Base-by-base conservation (phyloP, 92 coral and sea anemone species). In the Porites rus region DNA sequence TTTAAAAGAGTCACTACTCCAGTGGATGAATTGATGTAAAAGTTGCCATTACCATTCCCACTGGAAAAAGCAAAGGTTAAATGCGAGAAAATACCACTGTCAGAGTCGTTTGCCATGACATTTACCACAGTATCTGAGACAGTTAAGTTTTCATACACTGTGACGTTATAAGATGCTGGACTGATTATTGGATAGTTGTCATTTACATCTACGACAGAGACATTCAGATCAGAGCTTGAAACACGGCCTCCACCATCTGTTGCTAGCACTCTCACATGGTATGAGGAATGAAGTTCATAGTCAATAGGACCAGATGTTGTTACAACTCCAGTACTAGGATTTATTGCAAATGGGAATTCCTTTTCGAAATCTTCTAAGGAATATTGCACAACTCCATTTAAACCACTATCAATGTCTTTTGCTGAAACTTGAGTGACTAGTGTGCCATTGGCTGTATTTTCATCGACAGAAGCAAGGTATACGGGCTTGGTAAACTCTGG, bases 131-230 rank as follows among this genome's bases (percentile, higher is more conserved):
- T 72, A 65, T 81, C 80, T 19, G 91, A 93, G 19, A 90, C 62
- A 46, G 84, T 74, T 61, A 93, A 31, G 76, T 95, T 90, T 76
- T 97, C 99, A 69, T 78, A 86, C 67, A 86, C 65, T 18, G 92
- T 78, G 21, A 90, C 83, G 83, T 72, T 75, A 66, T 95, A 97
- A 61, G 67, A 22, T 13, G 52, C 83, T 53, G 96, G 97, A 58
- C 73, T 78, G 83, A 97, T 93, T 12, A 92, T 84, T 63, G 99
- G 99, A 10, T 80, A 75, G 69, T 97, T 97, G 65, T 97, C 99
- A 89, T 97, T 97, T 43, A 84, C 62, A 81, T 97, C 99, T 63
- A 69, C 75, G 43, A 97, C 88, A n/a, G 92, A 75, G 75, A 97
- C 80, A 53, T 85, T 95, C 51, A 95, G 89, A 86, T 60, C 86